Base-by-base conservation (phyloP, 2,113 vertebrate genomes). In the Neogobius melanostomus region DNA sequence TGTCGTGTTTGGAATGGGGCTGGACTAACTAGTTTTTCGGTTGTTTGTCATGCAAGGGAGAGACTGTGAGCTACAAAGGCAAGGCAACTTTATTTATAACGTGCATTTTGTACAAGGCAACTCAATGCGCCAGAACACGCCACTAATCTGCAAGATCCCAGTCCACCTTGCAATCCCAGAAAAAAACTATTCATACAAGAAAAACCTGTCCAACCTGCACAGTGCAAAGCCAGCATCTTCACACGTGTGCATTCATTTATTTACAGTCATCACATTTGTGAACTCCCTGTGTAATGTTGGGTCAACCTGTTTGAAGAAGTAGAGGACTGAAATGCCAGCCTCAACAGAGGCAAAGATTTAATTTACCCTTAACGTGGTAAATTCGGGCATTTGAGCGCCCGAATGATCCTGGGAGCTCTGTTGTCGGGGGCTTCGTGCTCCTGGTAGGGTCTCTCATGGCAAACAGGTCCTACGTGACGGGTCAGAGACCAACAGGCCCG, bases 11-110 rank as follows among this genome's bases (percentile, higher is more conserved):
- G 21, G 59, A 53, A 57, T 6, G 0, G 52, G 48, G n/a, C 76
- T 71, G 0, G 83, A 76, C 80, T 0, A 73, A 83, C 85, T 69
- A 73, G 87, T 89, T 87, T 82, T 12, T 2, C 46, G 81, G 89
- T 85, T 80, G 69, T 16, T 11, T 11, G 46, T 63, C 5, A 62
- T 79, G 49, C 42, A 11, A 70, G 21, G n/a, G 66, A 47, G 76
- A 49, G 68, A 82, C 72, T 76, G 74, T 69, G 8, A 46, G 66
- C 44, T 75, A 48, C 68, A 82, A 84, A 70, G 21, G 21, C 21
- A 21, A 21, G 21, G 21, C 21, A 21, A 21, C 1, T 21, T 21
- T 21, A 21, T 21, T 21, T 21, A 21, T 21, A 21, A 1, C 2
- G 21, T 2, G 21, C 21, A 21, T 21, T 21, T 21, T 21, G 21